Conservation (phyloP, 2,113 vertebrate genomes). For the Amazona vittata region DNA sequence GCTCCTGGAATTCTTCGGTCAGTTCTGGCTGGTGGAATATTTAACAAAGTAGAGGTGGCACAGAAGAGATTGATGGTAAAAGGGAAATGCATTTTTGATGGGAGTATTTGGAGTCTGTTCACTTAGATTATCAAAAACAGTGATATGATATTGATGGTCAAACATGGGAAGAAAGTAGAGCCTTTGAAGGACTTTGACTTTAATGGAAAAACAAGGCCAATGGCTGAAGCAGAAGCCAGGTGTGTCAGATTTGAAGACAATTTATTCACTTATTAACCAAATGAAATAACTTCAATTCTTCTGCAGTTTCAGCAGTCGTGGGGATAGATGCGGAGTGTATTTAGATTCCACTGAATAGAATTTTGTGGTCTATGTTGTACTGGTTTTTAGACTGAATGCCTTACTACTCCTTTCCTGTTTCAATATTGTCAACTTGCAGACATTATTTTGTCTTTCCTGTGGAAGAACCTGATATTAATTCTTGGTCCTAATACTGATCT, state of each 20-base stretch:
- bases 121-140: background rate
- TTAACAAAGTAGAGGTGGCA: background rate
- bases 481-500: background rate
- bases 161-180: background rate
- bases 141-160: background rate
- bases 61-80: background rate
- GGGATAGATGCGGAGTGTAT: background rate
- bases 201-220: background rate
- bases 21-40: background rate
- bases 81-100: background rate
- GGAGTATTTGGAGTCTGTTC: background rate
- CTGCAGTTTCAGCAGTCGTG: background rate
- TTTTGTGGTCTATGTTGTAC: background rate
- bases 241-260: background rate
- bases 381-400: background rate
- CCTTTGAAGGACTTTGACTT: background rate
- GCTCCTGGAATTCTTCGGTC: background rate
- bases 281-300: background rate
- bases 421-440: background rate
- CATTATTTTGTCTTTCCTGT: background rate
- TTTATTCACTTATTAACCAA: background rate
- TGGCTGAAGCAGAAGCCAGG: background rate
- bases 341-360: background rate
- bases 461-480: background rate
- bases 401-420: background rate